Percentiles rank a stretch among this genome's conserved stretches.
These are phyloP conservation scores for Osmoderma eremita DNA, from an alignment of 2,888 invertebrate genomes.

Conservation along the genomic window DNA sequence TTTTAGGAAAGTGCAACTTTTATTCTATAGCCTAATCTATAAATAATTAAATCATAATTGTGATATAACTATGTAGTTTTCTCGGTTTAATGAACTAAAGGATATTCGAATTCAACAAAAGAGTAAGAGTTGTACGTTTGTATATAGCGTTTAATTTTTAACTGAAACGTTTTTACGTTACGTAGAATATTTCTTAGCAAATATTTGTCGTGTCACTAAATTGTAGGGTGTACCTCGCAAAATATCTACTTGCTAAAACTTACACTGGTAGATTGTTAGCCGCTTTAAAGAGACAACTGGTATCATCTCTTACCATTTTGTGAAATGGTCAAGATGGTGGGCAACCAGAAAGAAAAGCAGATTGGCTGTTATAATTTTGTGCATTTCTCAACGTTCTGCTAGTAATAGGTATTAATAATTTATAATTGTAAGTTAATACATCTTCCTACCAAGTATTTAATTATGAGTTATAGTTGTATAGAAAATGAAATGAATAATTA, in stretches of 20 bases:
- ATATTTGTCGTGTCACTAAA: conserved; percentile 39
- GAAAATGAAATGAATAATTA: conserved; percentile 44
- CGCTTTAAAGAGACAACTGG: conserved; percentile 53
- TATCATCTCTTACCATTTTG: conserved; percentile 61
- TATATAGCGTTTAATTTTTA: conserved; percentile 23
- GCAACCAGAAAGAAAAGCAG: conserved; percentile 51
- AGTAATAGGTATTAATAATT: conserved; percentile 40
- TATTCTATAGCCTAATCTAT: conserved; percentile 18
- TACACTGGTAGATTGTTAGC: conserved; percentile 56
- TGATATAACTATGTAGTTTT: conserved; percentile 35
- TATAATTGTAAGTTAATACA: conserved; percentile 60
- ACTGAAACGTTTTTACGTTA: conserved; percentile 17
- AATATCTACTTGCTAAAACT: conserved; percentile 54
- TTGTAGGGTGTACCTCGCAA: conserved; percentile 61
- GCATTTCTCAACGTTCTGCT: conserved; percentile 53
- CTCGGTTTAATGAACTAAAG: conserved; percentile 18
- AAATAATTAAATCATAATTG: conserved; percentile 31
- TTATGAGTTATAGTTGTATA: conserved; percentile 53
- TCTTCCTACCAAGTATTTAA: conserved; percentile 66
- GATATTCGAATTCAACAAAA: conserved; percentile 13
- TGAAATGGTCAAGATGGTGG: conserved; percentile 59
- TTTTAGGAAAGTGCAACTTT: conserved; percentile 32
- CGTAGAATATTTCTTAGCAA: conserved; percentile 44
- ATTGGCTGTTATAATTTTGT: conserved; percentile 61
- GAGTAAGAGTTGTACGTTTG: conserved; percentile 35